Evolutionary conservation across 2,888 invertebrate species (phyloP).

Genomic region (Baccha elongata): DNA sequence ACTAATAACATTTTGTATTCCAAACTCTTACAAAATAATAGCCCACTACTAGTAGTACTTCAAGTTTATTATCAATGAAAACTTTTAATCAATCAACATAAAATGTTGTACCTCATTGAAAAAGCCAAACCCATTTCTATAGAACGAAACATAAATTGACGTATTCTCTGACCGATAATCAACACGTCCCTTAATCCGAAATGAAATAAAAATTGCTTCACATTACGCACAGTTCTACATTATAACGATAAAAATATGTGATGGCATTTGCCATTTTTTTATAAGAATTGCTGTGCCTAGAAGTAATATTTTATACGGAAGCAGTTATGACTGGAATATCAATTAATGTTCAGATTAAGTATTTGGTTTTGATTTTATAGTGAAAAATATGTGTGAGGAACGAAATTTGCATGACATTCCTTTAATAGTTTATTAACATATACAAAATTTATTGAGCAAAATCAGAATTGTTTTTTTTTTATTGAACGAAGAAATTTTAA

Average conservation of each 20-base stretch:
- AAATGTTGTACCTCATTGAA: not conserved
- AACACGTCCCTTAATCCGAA: constrained; percentile 3
- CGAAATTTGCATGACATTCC: not conserved
- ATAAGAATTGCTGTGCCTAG: constrained; percentile 34
- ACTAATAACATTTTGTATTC: not conserved
- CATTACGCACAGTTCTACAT: constrained; percentile 44
- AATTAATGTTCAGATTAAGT: constrained; percentile 2
- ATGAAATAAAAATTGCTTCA: constrained; percentile 36
- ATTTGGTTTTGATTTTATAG: not conserved
- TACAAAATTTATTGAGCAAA: constrained; percentile 12
- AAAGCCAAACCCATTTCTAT: not conserved
- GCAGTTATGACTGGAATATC: constrained; percentile 53
- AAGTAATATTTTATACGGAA: constrained; percentile 65
- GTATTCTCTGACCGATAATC: not conserved
- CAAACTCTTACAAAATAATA: not conserved
- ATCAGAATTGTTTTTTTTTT: not conserved
- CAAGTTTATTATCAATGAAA: constrained; percentile 5
- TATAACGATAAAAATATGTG: constrained; percentile 34
- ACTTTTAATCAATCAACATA: constrained; percentile 24
- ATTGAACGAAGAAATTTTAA: not conserved
- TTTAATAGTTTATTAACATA: not conserved
- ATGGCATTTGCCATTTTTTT: constrained; percentile 48
- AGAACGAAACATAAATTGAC: not conserved
- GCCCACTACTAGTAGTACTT: not conserved
- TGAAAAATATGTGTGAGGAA: not conserved